Conservation (phyloP, 2,888 invertebrate species). For the Bruchidius siliquastri region DNA sequence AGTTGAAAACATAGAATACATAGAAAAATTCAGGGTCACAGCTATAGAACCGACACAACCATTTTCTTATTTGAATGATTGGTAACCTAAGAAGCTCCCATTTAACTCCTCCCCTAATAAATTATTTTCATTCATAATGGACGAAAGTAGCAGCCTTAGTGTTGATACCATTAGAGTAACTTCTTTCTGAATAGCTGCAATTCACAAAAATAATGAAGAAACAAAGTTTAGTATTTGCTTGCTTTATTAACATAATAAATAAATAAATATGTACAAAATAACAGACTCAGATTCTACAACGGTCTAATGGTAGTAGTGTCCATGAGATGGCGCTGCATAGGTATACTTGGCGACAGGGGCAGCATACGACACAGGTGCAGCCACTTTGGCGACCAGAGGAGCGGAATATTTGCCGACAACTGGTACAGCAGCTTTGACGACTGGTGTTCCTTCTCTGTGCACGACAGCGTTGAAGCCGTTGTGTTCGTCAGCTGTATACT, state of each 20-base stretch:
- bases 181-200: too few species aligned
- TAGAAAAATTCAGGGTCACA: too few species aligned
- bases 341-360: conserved; percentile 5
- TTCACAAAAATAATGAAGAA: not conserved
- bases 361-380: conserved; percentile 6
- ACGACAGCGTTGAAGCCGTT: conserved; percentile 54
- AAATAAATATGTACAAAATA: not conserved
- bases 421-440: conserved; percentile 22
- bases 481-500: conserved; percentile 51
- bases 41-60: too few species aligned
- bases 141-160: too few species aligned
- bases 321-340: conserved; percentile 8
- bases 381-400: conserved; percentile 16
- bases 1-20: too few species aligned
- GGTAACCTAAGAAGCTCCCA: too few species aligned
- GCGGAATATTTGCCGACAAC: conserved; percentile 16
- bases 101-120: too few species aligned
- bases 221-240: not conserved
- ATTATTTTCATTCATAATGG: too few species aligned
- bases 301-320: not conserved
- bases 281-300: not conserved
- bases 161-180: too few species aligned
- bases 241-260: not conserved
- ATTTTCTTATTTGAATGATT: too few species aligned
- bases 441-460: conserved; percentile 35